phyloP scores from a whole-genome alignment of 2,888 invertebrate species.

The Nasonia oneida region DNA sequence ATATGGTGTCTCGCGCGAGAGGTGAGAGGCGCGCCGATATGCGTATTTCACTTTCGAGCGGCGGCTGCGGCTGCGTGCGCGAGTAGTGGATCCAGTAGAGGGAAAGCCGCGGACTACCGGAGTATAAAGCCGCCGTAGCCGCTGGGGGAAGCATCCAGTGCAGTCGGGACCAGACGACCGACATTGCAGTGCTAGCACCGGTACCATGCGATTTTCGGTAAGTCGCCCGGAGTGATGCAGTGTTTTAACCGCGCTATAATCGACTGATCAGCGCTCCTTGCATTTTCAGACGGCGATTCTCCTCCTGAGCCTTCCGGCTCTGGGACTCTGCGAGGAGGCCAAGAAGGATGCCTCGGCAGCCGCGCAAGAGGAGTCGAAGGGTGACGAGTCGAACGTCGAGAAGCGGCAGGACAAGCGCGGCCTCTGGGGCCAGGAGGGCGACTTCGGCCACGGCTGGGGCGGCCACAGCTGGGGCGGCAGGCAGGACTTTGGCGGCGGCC shows the following conservation, averaged over 20 bases:
- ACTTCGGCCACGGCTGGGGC: slow-evolving; percentile 66
- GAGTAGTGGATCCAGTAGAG: slow-evolving; percentile 69
- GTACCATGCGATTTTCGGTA: slow-evolving; percentile 76
- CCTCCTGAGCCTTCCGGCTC: slow-evolving; percentile 71
- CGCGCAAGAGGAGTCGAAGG: slow-evolving; percentile 55
- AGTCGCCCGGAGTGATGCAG: slow-evolving; percentile 63
- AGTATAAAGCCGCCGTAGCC: slow-evolving; percentile 75
- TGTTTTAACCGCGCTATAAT: neutral
- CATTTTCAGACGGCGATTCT: slow-evolving; percentile 67
- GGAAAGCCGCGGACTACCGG: slow-evolving; percentile 75
- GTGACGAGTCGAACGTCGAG: slow-evolving; percentile 79
- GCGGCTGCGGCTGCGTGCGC: slow-evolving; percentile 61
- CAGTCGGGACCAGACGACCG: slow-evolving; percentile 73
- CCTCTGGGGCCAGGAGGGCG: slow-evolving; percentile 80
- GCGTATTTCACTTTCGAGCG: slow-evolving; percentile 77
- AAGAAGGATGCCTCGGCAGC: slow-evolving; percentile 55
- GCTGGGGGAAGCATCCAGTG: slow-evolving; percentile 78
- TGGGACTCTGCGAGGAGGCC: slow-evolving; percentile 68
- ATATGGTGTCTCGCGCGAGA: slow-evolving; percentile 17
- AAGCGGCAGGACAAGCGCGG: slow-evolving; percentile 90
- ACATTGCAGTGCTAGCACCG: slow-evolving; percentile 60
- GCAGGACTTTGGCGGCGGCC: slow-evolving; percentile 52
- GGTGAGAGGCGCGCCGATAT: slow-evolving; percentile 56
- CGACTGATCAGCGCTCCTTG: neutral
- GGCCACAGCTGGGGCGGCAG: slow-evolving; percentile 63